These are phyloP conservation scores for Drosophila repleta DNA, from an alignment of 1,140 invertebrate genomes.

Conservation along the genomic window DNA sequence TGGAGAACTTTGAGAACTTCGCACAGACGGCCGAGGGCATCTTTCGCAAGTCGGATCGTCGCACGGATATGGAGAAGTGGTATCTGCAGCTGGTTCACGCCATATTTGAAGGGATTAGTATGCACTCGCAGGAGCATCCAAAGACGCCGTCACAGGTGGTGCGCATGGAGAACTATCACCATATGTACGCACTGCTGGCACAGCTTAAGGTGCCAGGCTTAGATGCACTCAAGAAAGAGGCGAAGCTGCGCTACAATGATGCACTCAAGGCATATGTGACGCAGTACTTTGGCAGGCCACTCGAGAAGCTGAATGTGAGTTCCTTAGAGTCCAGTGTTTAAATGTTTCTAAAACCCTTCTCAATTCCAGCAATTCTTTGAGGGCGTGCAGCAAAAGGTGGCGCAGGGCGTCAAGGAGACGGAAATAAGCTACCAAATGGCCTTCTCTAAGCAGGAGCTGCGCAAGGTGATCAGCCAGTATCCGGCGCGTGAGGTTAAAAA, in stretches of 20 bases:
- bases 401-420: conserved; percentile 96
- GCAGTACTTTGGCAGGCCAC: conserved; percentile 96
- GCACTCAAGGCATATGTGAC: conserved; percentile 96
- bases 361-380: conserved; percentile 94
- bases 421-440: conserved; percentile 99
- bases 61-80: conserved; percentile 98
- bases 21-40: conserved; percentile 93
- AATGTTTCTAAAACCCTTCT: neutral
- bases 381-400: conserved; percentile 95
- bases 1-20: conserved; percentile 96
- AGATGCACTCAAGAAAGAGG: conserved; percentile 94
- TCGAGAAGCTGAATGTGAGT: conserved; percentile 96
- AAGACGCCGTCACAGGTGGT: conserved; percentile 98
- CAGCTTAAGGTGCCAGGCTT: conserved; percentile 96
- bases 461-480: conserved; percentile 98
- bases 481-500: conserved; percentile 98
- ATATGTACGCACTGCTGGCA: conserved; percentile 93
- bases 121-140: conserved; percentile 93
- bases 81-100: conserved; percentile 93
- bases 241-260: conserved; percentile 95
- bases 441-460: conserved; percentile 98
- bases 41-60: conserved; percentile 93
- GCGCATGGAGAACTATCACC: conserved; percentile 99
- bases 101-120: conserved; percentile 94
- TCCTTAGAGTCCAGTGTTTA: neutral